Conservation (phyloP, 2,888 invertebrate species). For the Diarsia brunnea region DNA sequence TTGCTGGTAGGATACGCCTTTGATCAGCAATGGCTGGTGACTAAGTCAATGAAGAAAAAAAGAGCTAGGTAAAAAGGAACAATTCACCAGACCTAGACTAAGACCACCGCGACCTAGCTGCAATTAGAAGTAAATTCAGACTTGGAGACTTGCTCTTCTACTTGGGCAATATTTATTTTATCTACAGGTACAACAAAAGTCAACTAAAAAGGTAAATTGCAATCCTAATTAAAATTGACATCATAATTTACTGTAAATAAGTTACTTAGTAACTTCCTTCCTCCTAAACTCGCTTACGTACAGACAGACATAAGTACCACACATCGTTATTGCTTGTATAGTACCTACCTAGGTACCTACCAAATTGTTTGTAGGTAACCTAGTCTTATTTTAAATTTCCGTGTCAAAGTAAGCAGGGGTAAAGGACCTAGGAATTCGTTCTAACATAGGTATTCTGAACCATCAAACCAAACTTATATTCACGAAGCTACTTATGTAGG, state of each 20-base stretch:
- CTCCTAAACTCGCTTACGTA: slow-evolving; percentile 5
- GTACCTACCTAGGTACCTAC: not conserved
- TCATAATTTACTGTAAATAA: slow-evolving; percentile 2
- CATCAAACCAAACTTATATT: no score
- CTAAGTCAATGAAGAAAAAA: not conserved
- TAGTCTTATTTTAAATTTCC: not conserved
- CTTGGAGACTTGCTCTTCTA: no score
- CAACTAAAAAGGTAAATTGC: slow-evolving; percentile 4
- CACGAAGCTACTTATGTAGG: no score
- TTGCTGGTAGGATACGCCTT: not conserved
- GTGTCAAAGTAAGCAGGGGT: not conserved
- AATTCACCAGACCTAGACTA: not conserved
- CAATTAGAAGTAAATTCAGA: not conserved
- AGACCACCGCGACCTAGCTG: no score
- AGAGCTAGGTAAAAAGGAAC: not conserved
- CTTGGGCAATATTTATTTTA: not conserved
- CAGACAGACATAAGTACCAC: not conserved
- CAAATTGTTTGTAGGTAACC: not conserved
- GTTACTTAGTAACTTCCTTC: slow-evolving; percentile 28
- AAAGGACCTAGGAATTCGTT: not conserved
- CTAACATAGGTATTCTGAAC: no score
- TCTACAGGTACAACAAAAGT: not conserved
- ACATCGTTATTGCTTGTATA: not conserved
- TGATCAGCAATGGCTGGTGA: slow-evolving; percentile 1
- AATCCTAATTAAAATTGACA: slow-evolving; percentile 10